These are phyloP conservation scores for Oncorhynchus tshawytscha DNA, from an alignment of 2,113 vertebrate genomes.

Conservation along the genomic window DNA sequence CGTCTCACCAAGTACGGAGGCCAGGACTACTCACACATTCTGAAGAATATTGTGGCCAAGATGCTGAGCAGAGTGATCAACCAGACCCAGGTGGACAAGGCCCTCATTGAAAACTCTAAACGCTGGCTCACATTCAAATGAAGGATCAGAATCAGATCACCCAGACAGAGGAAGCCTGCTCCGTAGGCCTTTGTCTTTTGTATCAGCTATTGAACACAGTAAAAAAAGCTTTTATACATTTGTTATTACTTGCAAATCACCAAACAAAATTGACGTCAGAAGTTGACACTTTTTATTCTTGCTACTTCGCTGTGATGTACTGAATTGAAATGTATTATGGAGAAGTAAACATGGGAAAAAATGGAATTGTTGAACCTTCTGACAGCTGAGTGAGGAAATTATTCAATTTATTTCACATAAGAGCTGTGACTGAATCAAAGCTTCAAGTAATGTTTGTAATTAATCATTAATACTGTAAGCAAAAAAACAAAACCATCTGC, in stretches of 20 bases:
- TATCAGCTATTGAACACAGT: neutral
- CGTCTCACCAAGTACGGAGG: constrained; percentile 91
- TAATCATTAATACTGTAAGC: constrained; percentile 19
- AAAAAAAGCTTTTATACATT: neutral
- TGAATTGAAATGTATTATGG: neutral
- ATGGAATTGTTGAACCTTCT: neutral
- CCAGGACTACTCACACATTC: constrained; percentile 93
- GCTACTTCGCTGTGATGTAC: neutral
- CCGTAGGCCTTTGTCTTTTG: neutral
- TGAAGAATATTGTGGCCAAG: no score
- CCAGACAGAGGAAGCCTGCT: neutral
- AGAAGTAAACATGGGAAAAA: neutral
- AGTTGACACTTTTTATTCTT: neutral
- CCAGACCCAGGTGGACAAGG: constrained; percentile 83
- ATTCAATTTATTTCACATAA: constrained; percentile 5
- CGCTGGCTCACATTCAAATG: constrained; percentile 92
- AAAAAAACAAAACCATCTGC: constrained; percentile 6
- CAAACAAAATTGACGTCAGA: neutral
- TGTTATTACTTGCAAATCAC: neutral
- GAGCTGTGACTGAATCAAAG: constrained; percentile 23
- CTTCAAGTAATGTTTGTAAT: constrained; percentile 17
- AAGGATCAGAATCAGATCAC: constrained; percentile 7
- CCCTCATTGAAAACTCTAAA: constrained; percentile 87
- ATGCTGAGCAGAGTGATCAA: no score
- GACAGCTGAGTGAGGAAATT: neutral